These are phyloP conservation scores for Rutilus rutilus DNA, from an alignment of 2,113 vertebrate genomes.

Conservation along the genomic window DNA sequence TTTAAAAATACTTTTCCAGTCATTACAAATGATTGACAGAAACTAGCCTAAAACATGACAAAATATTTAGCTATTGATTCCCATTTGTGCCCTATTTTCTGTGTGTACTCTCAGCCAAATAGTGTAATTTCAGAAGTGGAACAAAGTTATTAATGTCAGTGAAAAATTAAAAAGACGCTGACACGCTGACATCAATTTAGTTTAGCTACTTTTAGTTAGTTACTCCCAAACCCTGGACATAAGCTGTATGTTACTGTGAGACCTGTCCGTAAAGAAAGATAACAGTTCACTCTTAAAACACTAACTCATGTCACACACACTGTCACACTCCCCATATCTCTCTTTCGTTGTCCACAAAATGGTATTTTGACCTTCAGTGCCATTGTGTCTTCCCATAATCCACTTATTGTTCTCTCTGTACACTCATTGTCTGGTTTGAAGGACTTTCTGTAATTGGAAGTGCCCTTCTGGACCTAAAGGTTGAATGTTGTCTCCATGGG, in stretches of 20 bases:
- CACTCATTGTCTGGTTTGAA: constrained; percentile 1
- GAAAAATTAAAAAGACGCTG: too few relatives aligned
- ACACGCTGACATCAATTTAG: background rate
- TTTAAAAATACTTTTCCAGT: too few relatives aligned
- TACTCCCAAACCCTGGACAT: background rate
- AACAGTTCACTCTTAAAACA: background rate
- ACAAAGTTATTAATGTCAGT: too few relatives aligned
- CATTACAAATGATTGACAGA: too few relatives aligned
- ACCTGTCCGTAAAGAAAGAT: background rate
- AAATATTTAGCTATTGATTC: too few relatives aligned
- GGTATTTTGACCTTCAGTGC: background rate
- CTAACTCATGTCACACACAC: background rate
- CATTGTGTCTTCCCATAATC: constrained; percentile 7
- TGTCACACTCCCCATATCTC: background rate
- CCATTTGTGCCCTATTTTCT: too few relatives aligned
- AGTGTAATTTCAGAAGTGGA: too few relatives aligned
- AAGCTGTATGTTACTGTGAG: background rate
- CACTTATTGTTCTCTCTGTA: background rate
- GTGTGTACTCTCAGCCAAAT: too few relatives aligned
- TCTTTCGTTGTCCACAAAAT: background rate
- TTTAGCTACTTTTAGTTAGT: background rate
- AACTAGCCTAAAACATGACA: too few relatives aligned
- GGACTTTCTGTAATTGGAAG: background rate
- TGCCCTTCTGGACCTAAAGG: background rate
- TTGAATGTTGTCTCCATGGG: constrained; percentile 9